Conservation (phyloP, 2,888 invertebrate species). For the Pseudococcus jackbeardsleyi region DNA sequence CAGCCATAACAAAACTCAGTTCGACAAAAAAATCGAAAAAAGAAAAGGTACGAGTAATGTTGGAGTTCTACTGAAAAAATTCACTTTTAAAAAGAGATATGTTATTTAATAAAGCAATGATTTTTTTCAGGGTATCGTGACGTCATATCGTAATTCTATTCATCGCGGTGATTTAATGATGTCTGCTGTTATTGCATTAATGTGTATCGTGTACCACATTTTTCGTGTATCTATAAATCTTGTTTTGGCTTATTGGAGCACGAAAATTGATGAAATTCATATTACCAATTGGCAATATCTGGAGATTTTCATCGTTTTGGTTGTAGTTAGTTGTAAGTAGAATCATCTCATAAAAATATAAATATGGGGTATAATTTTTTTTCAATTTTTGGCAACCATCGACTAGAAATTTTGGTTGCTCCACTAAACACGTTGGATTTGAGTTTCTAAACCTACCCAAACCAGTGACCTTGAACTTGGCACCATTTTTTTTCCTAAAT, state of each 20-base stretch:
- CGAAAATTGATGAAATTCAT: not conserved
- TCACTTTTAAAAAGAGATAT: no score
- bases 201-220: not conserved
- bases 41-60: not conserved
- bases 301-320: not conserved
- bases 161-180: constrained; percentile 11
- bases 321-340: not conserved
- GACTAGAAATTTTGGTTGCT: no score
- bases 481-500: no score
- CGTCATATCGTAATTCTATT: not conserved
- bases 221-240: not conserved
- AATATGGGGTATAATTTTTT: no score
- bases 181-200: not conserved
- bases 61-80: no score
- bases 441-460: no score
- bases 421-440: no score
- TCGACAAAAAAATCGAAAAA: not conserved
- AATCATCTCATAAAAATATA: not conserved
- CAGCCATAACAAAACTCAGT: not conserved
- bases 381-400: no score
- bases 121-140: constrained; percentile 5
- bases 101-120: not conserved
- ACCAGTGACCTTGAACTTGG: no score
- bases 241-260: not conserved
- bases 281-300: not conserved